Base-by-base conservation (phyloP, 2,113 vertebrate genomes). In the Pseudorectes ferrugineus region DNA sequence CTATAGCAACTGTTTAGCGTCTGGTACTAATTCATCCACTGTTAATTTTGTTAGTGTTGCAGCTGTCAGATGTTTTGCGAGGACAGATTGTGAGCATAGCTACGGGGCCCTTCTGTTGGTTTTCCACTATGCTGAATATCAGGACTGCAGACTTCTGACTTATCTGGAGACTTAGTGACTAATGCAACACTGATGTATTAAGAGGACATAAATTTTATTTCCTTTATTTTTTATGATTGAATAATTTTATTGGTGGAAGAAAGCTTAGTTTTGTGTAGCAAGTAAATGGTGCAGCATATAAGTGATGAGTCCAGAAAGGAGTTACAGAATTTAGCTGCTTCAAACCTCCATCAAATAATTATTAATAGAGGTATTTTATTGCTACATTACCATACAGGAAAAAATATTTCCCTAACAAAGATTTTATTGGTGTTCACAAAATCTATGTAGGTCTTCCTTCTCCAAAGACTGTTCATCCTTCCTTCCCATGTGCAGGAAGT, bases 11-110 rank as follows among this genome's bases (percentile, higher is more conserved):
- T 98, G 98, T 97, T 98, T 97, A 98, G 98, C 94, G 98, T 99
- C 98, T 99, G 98, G 98, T 99, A 99, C 98, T 99, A 99, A 99
- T 98, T 99, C 99, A 99, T 99, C 98, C 98, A 98, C 98, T 98
- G 98, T 98, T 99, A 99, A 99, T 99, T 98, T 98, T 98, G 98
- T 99, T 99, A 98, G 98, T 98, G 98, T 97, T 98, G 98, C 99
- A 99, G 99, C 98, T 99, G 98, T 98, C 98, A 98, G 97, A 97
- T 96, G 98, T 97, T 98, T 98, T 98, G 95, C 22, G 49, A 96
- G 97, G 97, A 98, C 99, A 99, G 98, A 99, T 99, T 99, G 98
- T 96, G 97, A 97, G 97, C 98, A 99, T 98, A 87, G 98, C 99
- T 98, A 98, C 98, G 68, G 99, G 98, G 98, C 98, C 98, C 98